phyloP scores from a whole-genome alignment of 1,140 invertebrate species.

The Popillia japonica region DNA sequence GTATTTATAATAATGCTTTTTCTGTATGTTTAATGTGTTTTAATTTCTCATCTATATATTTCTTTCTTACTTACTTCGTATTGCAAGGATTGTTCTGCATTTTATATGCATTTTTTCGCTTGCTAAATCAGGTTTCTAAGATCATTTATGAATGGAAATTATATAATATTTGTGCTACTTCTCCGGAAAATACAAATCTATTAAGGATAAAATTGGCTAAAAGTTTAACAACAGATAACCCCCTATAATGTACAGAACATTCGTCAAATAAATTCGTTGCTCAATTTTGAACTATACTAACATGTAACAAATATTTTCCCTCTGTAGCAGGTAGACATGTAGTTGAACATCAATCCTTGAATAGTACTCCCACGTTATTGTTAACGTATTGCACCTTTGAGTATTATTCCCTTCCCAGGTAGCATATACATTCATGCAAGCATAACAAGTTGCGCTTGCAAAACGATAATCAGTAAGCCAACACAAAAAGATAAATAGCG shows the following conservation, averaged over 20 bases:
- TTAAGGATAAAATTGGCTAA: no score
- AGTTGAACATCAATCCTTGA: not conserved
- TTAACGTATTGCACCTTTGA: slow-evolving; percentile 7
- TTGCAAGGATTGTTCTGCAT: no score
- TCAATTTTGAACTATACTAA: not conserved
- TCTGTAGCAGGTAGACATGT: not conserved
- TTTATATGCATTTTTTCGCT: no score
- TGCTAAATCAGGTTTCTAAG: no score
- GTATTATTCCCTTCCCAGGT: not conserved
- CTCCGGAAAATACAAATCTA: no score
- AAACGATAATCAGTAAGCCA: not conserved
- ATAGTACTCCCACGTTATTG: slow-evolving; percentile 16
- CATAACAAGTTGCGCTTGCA: slow-evolving; percentile 1
- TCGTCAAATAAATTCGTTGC: not conserved
- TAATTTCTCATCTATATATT: no score
- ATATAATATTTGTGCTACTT: no score
- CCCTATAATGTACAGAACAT: not conserved
- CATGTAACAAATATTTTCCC: slow-evolving; percentile 17
- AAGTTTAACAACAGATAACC: no score
- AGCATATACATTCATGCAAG: not conserved
- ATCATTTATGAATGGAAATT: no score
- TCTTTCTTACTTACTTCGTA: no score
- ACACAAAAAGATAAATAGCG: not conserved
- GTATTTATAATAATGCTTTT: no score
- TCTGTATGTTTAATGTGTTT: no score